Evolutionary conservation across 2,113 vertebrate species (phyloP), one percentile per base, ranked within the genome.

Genomic region (Urocitellus parryii): DNA sequence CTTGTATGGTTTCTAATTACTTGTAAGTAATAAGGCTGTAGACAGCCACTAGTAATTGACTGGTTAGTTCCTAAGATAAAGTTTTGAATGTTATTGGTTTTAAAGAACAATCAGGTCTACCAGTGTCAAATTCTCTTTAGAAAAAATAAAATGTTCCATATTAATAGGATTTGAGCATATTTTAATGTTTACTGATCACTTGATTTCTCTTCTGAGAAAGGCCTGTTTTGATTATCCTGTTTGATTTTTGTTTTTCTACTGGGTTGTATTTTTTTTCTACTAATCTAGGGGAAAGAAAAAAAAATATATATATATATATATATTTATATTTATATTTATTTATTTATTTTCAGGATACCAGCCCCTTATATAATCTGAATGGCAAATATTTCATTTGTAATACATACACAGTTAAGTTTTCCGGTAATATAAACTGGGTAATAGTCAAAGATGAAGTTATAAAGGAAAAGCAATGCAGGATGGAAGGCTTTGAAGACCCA

Each of bases 331-430:
- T 48, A 48, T 48, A 48, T 48, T 8, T 48, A 48, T 48, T 8
- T 48, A 48, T 48, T 10, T 11, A 48, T 65, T 86, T 32, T 94
- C 63, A 86, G 12, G 79, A 74, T 56, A 61, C 8, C 24, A 91
- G 58, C 6, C 29, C 37, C 29, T 67, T 76, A 93, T 12, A 81
- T 39, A 74, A 61, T 78, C 25, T 91, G 27, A 96, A 76, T 67
- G 42, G n/a, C 27, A 93, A 90, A 90, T 25, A 8, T 73, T 82
- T 88, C 48, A 91, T 83, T 92, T 92, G 82, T 13, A 39, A 79
- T 74, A 79, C 7, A 83, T 24, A 17, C 18, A 87, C 20, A 45
- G 4, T 7, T 90, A 58, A 51, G 22, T 34, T 12, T 96, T 92
- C 14, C 39, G 14, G 70, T 84, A 8, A 65, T 53, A 6, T 72